Conservation (phyloP, 2,797 vertebrate genomes). For the Manis pentadactyla region DNA sequence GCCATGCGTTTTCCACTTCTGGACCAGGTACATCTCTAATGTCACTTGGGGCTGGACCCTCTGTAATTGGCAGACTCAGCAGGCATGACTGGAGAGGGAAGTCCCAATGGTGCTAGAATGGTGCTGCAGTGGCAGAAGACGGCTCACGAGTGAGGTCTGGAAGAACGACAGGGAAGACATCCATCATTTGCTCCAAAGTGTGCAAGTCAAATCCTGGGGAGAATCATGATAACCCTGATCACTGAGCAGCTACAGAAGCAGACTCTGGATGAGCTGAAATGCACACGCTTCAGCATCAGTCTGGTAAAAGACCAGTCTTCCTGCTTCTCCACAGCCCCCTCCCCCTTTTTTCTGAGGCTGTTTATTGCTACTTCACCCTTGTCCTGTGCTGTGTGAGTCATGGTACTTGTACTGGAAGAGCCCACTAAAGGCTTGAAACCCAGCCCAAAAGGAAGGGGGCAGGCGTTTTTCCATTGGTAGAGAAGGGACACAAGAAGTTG, state of each 20-base stretch:
- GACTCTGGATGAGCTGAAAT: constrained; percentile 92
- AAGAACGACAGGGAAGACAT: constrained; percentile 80
- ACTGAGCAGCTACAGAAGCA: constrained; percentile 92
- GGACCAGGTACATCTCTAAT: constrained; percentile 76
- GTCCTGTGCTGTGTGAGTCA: constrained; percentile 62
- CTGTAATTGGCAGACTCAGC: constrained; percentile 82
- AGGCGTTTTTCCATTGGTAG: constrained; percentile 47
- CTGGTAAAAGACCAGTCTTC: constrained; percentile 89
- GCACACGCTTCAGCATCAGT: constrained; percentile 89
- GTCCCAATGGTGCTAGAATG: constrained; percentile 77
- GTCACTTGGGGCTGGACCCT: constrained; percentile 77
- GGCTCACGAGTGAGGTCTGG: constrained; percentile 79
- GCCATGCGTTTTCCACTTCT: constrained; percentile 68
- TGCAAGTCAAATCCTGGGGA: constrained; percentile 81
- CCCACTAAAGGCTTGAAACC: constrained; percentile 57
- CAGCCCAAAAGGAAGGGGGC: constrained; percentile 71
- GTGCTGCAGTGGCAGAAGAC: constrained; percentile 82
- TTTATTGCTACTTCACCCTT: constrained; percentile 69
- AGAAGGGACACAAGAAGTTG: constrained; percentile 64
- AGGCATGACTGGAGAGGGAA: constrained; percentile 83
- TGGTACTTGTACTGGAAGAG: constrained; percentile 57
- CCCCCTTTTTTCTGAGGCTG: constrained; percentile 74
- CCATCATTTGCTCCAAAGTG: constrained; percentile 79
- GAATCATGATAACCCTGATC: constrained; percentile 92
- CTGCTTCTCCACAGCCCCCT: constrained; percentile 57